phyloP scores from a whole-genome alignment of 2,888 invertebrate species.

The Plagodis dolabraria region DNA sequence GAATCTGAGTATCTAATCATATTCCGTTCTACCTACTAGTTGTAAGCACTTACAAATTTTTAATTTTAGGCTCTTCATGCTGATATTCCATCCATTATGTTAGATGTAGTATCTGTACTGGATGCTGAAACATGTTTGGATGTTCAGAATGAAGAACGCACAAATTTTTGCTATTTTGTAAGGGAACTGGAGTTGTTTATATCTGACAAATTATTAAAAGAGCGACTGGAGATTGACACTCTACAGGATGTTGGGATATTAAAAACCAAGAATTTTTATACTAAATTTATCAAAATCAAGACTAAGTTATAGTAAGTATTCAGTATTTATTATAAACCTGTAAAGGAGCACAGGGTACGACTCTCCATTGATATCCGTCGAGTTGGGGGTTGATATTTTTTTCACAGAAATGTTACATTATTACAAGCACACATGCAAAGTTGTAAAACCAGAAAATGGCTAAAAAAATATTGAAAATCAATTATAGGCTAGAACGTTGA shows the following conservation, averaged over 20 bases:
- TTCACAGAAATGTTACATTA: no score
- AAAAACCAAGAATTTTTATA: slow-evolving; percentile 95
- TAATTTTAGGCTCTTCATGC: slow-evolving; percentile 88
- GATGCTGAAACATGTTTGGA: slow-evolving; percentile 93
- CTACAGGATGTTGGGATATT: slow-evolving; percentile 96
- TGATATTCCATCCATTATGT: slow-evolving; percentile 92
- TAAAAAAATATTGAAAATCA: no score
- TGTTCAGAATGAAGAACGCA: slow-evolving; percentile 88
- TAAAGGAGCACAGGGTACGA: no score
- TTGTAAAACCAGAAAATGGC: no score
- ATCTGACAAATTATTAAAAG: slow-evolving; percentile 95
- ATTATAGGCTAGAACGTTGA: no score
- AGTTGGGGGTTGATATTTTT: no score
- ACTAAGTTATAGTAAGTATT: slow-evolving; percentile 97
- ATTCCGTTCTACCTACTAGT: background rate
- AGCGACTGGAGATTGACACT: slow-evolving; percentile 96
- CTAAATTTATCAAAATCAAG: slow-evolving; percentile 98
- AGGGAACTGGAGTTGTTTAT: slow-evolving; percentile 92
- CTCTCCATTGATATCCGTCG: no score
- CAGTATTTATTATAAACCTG: background rate
- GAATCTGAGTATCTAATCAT: slow-evolving; percentile 3
- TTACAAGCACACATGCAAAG: no score
- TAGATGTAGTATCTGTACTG: slow-evolving; percentile 93
- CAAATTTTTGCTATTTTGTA: slow-evolving; percentile 90
- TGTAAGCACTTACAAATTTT: slow-evolving; percentile 4